A percentile compares a stretch with the other conserved stretches of the same genome.
phyloP scores from a whole-genome alignment of 2,797 vertebrate species.

The Pyrocephalus nanus region DNA sequence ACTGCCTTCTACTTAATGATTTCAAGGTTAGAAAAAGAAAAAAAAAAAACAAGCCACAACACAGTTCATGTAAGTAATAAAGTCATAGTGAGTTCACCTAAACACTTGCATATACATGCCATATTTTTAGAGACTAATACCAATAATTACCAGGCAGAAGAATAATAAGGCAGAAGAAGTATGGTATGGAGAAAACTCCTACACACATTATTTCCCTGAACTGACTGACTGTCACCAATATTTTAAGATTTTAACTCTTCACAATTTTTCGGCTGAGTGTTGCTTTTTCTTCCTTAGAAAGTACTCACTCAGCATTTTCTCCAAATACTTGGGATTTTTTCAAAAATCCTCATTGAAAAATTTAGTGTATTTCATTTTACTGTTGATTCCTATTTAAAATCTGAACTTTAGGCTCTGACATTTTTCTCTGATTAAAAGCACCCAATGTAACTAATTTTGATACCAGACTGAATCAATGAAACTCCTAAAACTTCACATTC shows the following conservation, averaged over 20 bases:
- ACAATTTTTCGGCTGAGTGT: neutral
- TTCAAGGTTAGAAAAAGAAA: neutral
- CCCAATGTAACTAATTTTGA: neutral
- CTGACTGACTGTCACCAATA: neutral
- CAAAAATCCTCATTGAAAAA: neutral
- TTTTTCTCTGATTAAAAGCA: neutral
- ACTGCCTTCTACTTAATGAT: neutral
- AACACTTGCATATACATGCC: neutral
- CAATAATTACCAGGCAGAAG: neutral
- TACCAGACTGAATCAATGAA: neutral
- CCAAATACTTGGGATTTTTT: neutral
- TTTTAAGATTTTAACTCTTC: neutral
- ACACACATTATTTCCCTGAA: neutral
- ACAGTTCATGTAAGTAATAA: neutral
- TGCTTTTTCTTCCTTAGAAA: neutral
- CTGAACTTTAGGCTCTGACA: neutral
- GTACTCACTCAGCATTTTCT: neutral
- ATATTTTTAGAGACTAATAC: neutral
- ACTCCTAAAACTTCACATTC: neutral
- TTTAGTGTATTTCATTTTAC: neutral
- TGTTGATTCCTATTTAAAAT: neutral
- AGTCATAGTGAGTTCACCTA: neutral
- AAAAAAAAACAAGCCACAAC: no score
- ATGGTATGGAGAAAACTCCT: neutral
- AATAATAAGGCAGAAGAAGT: neutral